Conservation (phyloP, 2,797 vertebrate species). For the Sebastes diaconus region DNA sequence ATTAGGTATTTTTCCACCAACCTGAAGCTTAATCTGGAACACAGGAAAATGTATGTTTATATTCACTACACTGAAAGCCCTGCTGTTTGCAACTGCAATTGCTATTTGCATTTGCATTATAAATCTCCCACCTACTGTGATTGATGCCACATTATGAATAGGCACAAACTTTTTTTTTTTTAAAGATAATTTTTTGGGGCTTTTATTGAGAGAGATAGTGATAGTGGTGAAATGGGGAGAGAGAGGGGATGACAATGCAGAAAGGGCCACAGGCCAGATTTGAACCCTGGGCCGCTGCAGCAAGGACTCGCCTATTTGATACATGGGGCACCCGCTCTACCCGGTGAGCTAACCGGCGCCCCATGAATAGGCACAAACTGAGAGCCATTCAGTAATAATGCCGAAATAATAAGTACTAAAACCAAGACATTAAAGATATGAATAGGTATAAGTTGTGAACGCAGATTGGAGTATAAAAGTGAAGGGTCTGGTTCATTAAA, state of each 20-base stretch:
- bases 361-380: neutral
- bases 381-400: neutral
- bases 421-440: neutral
- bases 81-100: neutral
- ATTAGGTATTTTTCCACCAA: constrained; percentile 8
- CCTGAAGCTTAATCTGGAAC: neutral
- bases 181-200: too few species aligned
- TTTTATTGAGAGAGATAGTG: too few species aligned
- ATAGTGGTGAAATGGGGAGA: too few species aligned
- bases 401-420: neutral
- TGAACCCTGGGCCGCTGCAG: too few species aligned
- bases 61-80: neutral
- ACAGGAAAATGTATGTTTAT: neutral
- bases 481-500: neutral
- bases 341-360: too few species aligned
- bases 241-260: too few species aligned
- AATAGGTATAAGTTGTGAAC: neutral
- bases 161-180: too few species aligned
- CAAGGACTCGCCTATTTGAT: too few species aligned
- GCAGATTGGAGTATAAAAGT: neutral
- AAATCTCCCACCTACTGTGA: constrained; percentile 1
- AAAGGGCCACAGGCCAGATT: too few species aligned
- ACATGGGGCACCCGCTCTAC: too few species aligned
- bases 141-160: neutral
- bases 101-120: constrained; percentile 4